These are phyloP conservation scores for Prionchulus punctatus DNA, from an alignment of 2,888 invertebrate species.

Conservation along the genomic window DNA sequence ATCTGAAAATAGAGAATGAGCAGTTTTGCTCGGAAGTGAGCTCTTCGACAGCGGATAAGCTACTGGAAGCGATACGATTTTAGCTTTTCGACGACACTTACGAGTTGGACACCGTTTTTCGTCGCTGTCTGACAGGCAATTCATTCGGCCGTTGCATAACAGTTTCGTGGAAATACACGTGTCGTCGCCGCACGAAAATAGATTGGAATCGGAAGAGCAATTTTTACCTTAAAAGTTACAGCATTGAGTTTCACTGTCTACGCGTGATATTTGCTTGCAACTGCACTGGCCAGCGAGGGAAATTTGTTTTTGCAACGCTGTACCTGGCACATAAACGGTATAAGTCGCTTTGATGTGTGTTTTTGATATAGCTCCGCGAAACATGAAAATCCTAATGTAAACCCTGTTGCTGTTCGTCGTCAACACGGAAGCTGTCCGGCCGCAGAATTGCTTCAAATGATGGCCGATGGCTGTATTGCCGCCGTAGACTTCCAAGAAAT, in stretches of 20 bases:
- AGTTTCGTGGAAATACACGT: slow-evolving; percentile 24
- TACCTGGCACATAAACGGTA: slow-evolving; percentile 18
- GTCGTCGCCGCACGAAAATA: slow-evolving; percentile 29
- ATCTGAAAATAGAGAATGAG: too few relatives aligned
- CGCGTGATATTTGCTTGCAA: too few relatives aligned
- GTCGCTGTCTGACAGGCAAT: slow-evolving; percentile 25
- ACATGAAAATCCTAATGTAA: slow-evolving; percentile 15
- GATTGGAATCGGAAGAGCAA: too few relatives aligned
- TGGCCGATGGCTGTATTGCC: slow-evolving; percentile 15
- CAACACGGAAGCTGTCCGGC: slow-evolving; percentile 19
- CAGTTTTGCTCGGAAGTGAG: too few relatives aligned
- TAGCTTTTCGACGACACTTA: neutral
- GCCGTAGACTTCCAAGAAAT: slow-evolving; percentile 26
- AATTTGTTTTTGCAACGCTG: neutral
- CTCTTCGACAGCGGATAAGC: too few relatives aligned
- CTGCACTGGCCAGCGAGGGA: too few relatives aligned
- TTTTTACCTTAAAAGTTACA: too few relatives aligned
- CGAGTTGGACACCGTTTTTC: slow-evolving; percentile 15
- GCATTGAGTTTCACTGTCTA: too few relatives aligned
- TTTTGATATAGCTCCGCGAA: slow-evolving; percentile 13
- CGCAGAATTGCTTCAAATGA: slow-evolving; percentile 17
- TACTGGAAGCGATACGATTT: too few relatives aligned
- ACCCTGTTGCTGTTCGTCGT: slow-evolving; percentile 17
- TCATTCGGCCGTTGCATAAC: slow-evolving; percentile 21
- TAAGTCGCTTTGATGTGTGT: slow-evolving; percentile 16